Percentiles rank a stretch among this genome's conserved stretches.
phyloP scores from a whole-genome alignment of 2,113 vertebrate species.

The Siniperca chuatsi region DNA sequence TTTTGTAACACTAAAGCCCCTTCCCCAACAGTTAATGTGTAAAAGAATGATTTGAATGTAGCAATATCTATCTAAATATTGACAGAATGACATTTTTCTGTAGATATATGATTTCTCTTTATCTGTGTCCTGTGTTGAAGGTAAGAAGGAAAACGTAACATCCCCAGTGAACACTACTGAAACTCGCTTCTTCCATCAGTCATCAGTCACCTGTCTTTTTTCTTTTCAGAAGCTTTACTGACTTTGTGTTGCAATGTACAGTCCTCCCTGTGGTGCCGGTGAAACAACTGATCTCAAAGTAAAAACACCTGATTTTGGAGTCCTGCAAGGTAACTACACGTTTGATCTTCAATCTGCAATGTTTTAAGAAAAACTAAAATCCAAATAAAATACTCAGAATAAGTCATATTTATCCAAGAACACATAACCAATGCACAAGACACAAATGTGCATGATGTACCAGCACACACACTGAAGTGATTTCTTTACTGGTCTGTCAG shows the following conservation, averaged over 20 bases:
- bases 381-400: not conserved
- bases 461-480: constrained; percentile 23
- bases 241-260: not conserved
- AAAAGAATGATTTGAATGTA: not conserved
- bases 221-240: not conserved
- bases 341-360: not conserved
- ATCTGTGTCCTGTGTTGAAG: not conserved
- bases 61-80: not conserved
- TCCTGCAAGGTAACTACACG: not conserved
- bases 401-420: not conserved
- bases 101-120: not conserved
- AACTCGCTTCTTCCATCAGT: not conserved
- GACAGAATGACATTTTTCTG: not conserved
- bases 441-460: not conserved
- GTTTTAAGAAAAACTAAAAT: not conserved
- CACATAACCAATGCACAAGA: not conserved
- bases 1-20: not conserved
- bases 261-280: not conserved
- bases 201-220: not conserved
- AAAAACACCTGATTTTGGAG: not conserved
- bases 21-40: too few relatives aligned
- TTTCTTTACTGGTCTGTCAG: constrained; percentile 6
- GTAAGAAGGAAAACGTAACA: not conserved
- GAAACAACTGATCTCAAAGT: not conserved
- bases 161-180: too few relatives aligned